Percentiles rank a stretch among this genome's conserved stretches.
These are phyloP conservation scores for Heliconius ismenius DNA, from an alignment of 2,888 invertebrate genomes.

Conservation along the genomic window DNA sequence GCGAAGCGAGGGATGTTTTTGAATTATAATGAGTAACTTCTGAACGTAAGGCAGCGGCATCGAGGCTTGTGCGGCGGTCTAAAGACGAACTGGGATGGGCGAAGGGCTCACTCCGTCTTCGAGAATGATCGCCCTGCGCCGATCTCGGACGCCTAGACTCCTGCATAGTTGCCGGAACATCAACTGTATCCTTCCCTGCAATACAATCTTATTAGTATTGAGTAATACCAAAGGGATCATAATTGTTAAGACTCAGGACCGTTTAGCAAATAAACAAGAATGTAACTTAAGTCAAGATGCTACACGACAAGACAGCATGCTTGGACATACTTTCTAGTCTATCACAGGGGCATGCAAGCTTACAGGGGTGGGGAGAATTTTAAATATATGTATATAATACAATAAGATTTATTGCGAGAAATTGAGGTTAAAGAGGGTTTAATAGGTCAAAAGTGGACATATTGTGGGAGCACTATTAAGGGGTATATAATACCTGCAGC, in stretches of 20 bases:
- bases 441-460: constrained; percentile 12
- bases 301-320: constrained; percentile 50
- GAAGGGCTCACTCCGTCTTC: constrained; percentile 72
- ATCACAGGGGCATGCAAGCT: constrained; percentile 46
- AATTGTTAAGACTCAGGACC: constrained; percentile 63
- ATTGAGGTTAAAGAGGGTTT: constrained; percentile 1
- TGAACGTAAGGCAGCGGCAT: constrained; percentile 70
- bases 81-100: constrained; percentile 64
- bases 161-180: constrained; percentile 73
- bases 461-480: constrained; percentile 1
- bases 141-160: constrained; percentile 70
- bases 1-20: constrained; percentile 72
- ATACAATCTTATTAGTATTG: constrained; percentile 43
- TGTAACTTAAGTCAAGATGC: constrained; percentile 44
- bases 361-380: constrained; percentile 20
- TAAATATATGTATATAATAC: constrained; percentile 17
- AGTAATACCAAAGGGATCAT: constrained; percentile 3
- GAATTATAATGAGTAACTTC: constrained; percentile 71
- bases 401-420: constrained; percentile 26
- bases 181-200: constrained; percentile 82
- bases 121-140: constrained; percentile 73
- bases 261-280: constrained; percentile 47
- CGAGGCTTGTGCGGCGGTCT: constrained; percentile 84
- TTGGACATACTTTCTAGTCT: constrained; percentile 45
- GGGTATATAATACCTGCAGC: constrained; percentile 8